phyloP scores from a whole-genome alignment of 2,113 vertebrate genomes.

The Acinonyx jubatus region DNA sequence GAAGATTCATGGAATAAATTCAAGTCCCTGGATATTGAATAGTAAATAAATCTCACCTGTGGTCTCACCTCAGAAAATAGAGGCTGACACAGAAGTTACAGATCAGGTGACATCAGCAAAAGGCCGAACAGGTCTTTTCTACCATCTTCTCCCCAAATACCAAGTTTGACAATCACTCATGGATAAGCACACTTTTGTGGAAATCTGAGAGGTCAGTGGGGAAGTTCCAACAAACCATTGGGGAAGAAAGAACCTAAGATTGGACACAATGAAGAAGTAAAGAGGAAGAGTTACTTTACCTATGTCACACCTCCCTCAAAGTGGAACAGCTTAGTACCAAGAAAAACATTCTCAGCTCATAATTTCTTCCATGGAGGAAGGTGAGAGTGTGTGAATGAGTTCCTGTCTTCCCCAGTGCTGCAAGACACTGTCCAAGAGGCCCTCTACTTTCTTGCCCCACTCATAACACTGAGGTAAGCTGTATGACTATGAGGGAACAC shows the following conservation, averaged over 20 bases:
- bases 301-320: not conserved
- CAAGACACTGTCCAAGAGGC: not conserved
- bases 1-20: not conserved
- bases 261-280: not conserved
- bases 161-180: too few relatives aligned
- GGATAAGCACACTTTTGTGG: not conserved
- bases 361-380: not conserved
- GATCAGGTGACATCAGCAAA: fast-evolving
- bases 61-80: not conserved
- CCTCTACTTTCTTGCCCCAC: not conserved
- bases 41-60: not conserved
- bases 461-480: not conserved
- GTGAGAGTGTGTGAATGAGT: not conserved
- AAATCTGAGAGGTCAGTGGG: not conserved
- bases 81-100: not conserved
- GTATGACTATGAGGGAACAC: not conserved
- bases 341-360: not conserved
- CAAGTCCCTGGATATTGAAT: not conserved
- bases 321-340: not conserved
- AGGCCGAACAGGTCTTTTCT: not conserved
- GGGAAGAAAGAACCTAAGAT: not conserved
- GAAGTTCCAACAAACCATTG: not conserved
- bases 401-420: too few relatives aligned
- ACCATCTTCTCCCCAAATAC: not conserved
- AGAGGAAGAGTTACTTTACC: not conserved